Conservation (phyloP, 2,888 invertebrate genomes). For the Phengaris alcon region DNA sequence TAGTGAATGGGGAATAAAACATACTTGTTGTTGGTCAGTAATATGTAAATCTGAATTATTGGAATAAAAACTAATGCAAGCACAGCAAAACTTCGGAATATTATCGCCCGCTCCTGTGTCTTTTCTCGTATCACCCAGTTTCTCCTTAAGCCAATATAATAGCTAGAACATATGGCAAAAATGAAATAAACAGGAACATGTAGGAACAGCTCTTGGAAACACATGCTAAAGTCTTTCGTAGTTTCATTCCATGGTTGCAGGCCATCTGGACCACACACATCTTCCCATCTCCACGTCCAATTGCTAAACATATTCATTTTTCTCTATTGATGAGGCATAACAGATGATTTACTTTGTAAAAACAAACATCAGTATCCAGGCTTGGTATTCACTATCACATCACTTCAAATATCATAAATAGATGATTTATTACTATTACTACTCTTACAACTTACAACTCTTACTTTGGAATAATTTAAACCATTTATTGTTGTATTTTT, state of each 20-base stretch:
- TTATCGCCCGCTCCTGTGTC: conserved; percentile 81
- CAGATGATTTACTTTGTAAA: conserved; percentile 23
- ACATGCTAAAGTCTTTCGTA: conserved; percentile 75
- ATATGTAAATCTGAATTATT: conserved; percentile 83
- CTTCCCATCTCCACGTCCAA: conserved; percentile 84
- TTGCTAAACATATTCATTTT: conserved; percentile 48
- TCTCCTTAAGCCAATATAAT: conserved; percentile 85
- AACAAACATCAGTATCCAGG: neutral
- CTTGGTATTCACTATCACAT: neutral
- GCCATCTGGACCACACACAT: conserved; percentile 86
- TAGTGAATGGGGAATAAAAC: conserved; percentile 83
- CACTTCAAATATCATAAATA: neutral
- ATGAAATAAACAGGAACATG: conserved; percentile 86
- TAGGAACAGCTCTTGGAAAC: conserved; percentile 91
- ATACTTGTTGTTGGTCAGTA: conserved; percentile 72
- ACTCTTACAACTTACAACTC: too few species aligned
- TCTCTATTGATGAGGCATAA: neutral
- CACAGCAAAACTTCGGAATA: conserved; percentile 81
- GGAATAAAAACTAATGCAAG: conserved; percentile 83
- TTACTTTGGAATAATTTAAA: neutral
- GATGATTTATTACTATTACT: neutral
- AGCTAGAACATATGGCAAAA: conserved; percentile 88
- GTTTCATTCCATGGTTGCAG: conserved; percentile 84
- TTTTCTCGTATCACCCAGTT: conserved; percentile 81
- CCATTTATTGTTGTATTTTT: too few species aligned